These are phyloP conservation scores for Hyles vespertilio DNA, from an alignment of 1,140 invertebrate genomes.

Conservation along the genomic window DNA sequence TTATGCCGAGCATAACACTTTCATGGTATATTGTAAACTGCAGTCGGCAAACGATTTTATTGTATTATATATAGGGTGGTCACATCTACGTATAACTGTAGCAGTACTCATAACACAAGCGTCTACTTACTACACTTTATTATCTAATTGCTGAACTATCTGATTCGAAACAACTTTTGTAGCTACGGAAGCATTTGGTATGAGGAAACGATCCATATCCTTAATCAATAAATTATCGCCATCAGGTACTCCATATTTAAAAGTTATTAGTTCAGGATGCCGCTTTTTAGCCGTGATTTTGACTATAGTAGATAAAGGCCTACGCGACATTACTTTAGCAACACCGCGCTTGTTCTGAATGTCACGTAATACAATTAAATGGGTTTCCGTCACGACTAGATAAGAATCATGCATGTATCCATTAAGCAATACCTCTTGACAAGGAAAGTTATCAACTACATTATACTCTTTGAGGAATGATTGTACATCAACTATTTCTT, in stretches of 20 bases:
- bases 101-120: background rate
- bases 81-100: too few relatives aligned
- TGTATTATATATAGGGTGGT: too few relatives aligned
- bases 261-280: constrained; percentile 95
- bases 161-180: constrained; percentile 84
- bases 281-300: constrained; percentile 97
- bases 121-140: constrained; percentile 39
- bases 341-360: constrained; percentile 84
- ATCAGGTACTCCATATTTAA: constrained; percentile 91
- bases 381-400: constrained; percentile 91
- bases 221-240: constrained; percentile 83
- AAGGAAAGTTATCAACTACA: constrained; percentile 90
- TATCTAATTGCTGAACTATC: constrained; percentile 73
- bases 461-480: constrained; percentile 90
- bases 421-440: constrained; percentile 93
- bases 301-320: constrained; percentile 92
- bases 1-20: too few relatives aligned
- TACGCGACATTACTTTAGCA: constrained; percentile 89
- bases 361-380: constrained; percentile 92
- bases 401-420: constrained; percentile 90
- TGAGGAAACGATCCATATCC: constrained; percentile 94
- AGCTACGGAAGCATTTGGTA: constrained; percentile 93
- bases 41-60: too few relatives aligned
- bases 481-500: constrained; percentile 63
- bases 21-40: too few relatives aligned